Percentiles rank a stretch among this genome's conserved stretches.
Conservation (phyloP, 2,113 vertebrate genomes). For the Gulo gulo region DNA sequence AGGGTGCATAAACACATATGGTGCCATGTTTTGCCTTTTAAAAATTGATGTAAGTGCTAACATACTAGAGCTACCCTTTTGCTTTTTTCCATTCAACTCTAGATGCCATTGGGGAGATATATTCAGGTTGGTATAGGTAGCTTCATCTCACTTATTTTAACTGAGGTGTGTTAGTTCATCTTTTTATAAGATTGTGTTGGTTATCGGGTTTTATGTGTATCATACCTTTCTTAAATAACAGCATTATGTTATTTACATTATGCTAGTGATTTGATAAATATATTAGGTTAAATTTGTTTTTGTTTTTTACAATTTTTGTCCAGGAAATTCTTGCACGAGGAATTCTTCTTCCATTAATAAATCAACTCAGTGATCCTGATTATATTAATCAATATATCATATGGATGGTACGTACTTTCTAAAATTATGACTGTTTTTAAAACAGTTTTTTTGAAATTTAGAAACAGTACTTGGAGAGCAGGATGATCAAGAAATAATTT, state of each 20-base stretch:
- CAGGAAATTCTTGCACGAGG: conserved; percentile 98
- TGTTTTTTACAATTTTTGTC: conserved; percentile 62
- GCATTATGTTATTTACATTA: conserved; percentile 15
- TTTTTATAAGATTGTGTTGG: conserved; percentile 24
- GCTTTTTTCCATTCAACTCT: not conserved
- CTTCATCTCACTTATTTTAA: conserved; percentile 17
- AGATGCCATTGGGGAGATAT: not conserved
- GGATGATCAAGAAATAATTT: conserved; percentile 29
- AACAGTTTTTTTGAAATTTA: not conserved
- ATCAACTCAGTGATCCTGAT: conserved; percentile 99
- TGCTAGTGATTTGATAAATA: not conserved
- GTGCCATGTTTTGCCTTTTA: conserved; percentile 21
- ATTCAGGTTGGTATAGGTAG: not conserved
- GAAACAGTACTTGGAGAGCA: not conserved
- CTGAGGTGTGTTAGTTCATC: not conserved
- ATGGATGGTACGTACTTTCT: conserved; percentile 94
- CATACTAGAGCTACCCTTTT: not conserved
- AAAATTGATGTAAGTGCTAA: not conserved
- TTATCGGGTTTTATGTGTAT: not conserved
- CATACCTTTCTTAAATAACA: not conserved
- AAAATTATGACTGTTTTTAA: conserved; percentile 29
- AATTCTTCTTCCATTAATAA: conserved; percentile 97
- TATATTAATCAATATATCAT: conserved; percentile 99
- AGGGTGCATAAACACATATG: not conserved
- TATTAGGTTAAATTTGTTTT: not conserved